These are phyloP conservation scores for Aplodontia rufa DNA, from an alignment of 2,113 vertebrate species.

Conservation along the genomic window DNA sequence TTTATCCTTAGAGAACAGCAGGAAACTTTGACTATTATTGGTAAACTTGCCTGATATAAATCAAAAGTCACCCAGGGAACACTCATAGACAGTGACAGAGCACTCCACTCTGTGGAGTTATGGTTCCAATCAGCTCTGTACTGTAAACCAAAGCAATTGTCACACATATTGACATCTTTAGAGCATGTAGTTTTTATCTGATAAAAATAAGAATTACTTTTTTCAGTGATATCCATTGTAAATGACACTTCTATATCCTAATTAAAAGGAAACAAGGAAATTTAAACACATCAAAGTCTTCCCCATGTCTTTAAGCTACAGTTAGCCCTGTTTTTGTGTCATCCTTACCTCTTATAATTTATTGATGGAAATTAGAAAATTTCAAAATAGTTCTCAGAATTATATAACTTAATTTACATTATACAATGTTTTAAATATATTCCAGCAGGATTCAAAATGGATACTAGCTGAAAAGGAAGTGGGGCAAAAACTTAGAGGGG, in stretches of 20 bases:
- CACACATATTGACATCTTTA: constrained; percentile 4
- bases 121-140: not conserved
- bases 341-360: not conserved
- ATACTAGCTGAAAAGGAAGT: not conserved
- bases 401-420: not conserved
- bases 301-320: not conserved
- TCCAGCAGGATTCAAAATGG: not conserved
- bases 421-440: not conserved
- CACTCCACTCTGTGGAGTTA: not conserved
- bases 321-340: not conserved
- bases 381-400: not conserved
- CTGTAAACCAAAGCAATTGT: constrained; percentile 41
- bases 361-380: not conserved
- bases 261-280: not conserved
- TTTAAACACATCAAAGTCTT: not conserved
- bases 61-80: not conserved
- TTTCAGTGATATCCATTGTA: not conserved
- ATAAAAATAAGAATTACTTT: constrained; percentile 50
- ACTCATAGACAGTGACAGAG: not conserved
- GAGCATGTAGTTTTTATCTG: not conserved
- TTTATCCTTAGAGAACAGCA: not conserved
- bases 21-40: not conserved
- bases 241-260: not conserved
- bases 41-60: not conserved
- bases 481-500: not conserved